Base-by-base conservation (phyloP, 2,113 vertebrate genomes). In the Plecotus auritus region DNA sequence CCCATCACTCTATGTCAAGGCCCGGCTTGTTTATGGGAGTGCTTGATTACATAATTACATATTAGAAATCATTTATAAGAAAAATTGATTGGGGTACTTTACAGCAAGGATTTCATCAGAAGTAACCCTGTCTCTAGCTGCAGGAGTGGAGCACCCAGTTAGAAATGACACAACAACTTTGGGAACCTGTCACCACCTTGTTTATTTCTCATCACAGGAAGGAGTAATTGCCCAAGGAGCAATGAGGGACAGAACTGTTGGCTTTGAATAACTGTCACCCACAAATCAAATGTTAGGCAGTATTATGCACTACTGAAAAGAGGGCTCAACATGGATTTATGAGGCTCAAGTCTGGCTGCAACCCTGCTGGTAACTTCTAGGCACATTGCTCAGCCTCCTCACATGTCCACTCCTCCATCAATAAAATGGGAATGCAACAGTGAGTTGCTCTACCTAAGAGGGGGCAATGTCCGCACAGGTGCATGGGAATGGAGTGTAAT, bases 11-110 rank as follows among this genome's bases (percentile, higher is more conserved):
- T 94, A 26, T 88, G 95, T 94, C 97, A 97, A 94, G 69, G 82
- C 85, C 88, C 42, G 61, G 77, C 85, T 95, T 96, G 92, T 97
- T 97, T 97, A 96, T 88, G 90, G 80, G 49, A 94, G 47, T 51
- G 28, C 88, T 93, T 96, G 97, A 97, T 97, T 97, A 86, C 64
- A 96, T 97, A 96, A 97, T 97, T 97, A 93, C 95, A 96, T 95
- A 96, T 97, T 96, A 97, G 93, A 88, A 97, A 96, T 88, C 85
- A 95, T 95, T 97, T 96, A 61, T 95, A 95, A 97, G 92, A 82
- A 94, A 97, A 96, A 97, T 96, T 96, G 92, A 97, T 94, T 96
- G 69, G 88, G 77, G 23, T 84, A 42, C 89, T 91, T 92, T 96
- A 85, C 82, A 92, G 73, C 96, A 93, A 95, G 49, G 90, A 66